Conservation (phyloP, 2,113 vertebrate genomes). For the Nothoprocta perdicaria region DNA sequence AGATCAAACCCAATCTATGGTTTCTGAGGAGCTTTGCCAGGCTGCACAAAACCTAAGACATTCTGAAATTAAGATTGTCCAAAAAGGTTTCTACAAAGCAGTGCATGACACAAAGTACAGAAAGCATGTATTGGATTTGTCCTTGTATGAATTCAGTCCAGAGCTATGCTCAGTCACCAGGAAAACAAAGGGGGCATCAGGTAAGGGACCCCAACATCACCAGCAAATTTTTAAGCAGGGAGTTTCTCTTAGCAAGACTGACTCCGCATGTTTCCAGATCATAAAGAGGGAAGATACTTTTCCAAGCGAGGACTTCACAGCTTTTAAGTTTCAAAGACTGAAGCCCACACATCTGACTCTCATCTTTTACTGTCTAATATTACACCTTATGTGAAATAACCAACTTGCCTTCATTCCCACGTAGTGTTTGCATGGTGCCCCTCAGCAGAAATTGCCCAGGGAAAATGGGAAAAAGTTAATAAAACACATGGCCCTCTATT, state of each 20-base stretch:
- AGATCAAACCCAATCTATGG: not conserved
- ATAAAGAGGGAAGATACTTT: not conserved
- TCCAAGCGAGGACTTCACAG: not conserved
- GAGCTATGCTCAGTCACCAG: not conserved
- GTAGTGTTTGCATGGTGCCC: too few relatives aligned
- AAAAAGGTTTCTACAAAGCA: not conserved
- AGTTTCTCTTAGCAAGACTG: not conserved
- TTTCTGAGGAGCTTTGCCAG: not conserved
- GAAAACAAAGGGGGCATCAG: not conserved
- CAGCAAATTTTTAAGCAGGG: not conserved
- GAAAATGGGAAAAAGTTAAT: too few relatives aligned
- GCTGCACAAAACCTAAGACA: not conserved
- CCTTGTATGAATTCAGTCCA: fast-evolving
- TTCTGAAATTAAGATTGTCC: not conserved
- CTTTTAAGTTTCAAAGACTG: not conserved
- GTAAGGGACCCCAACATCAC: not conserved
- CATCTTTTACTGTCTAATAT: too few relatives aligned
- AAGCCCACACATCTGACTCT: not conserved
- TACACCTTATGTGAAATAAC: too few relatives aligned
- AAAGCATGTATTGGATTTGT: not conserved
- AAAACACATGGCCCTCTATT: too few relatives aligned
- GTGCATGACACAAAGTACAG: not conserved
- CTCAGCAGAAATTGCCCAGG: too few relatives aligned
- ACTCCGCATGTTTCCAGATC: not conserved
- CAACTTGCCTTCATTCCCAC: too few relatives aligned